phyloP scores from a whole-genome alignment of 2,888 invertebrate genomes.

The Eupithecia tripunctaria region DNA sequence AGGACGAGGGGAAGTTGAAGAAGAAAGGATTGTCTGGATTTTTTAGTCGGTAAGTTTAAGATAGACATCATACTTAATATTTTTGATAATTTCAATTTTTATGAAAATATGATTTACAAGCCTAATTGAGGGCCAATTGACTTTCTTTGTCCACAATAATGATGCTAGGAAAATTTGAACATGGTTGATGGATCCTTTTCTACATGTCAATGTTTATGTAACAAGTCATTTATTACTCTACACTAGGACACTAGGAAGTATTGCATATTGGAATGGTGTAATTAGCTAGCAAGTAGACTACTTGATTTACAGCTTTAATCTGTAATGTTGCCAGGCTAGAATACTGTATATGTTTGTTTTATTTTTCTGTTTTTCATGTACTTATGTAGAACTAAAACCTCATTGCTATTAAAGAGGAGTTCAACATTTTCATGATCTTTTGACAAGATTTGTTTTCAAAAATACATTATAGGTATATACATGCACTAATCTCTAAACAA shows the following conservation, averaged over 20 bases:
- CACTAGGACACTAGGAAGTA: slow-evolving; percentile 36
- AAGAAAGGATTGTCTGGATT: slow-evolving; percentile 86
- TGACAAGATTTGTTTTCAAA: background rate
- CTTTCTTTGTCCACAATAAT: background rate
- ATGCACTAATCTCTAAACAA: background rate
- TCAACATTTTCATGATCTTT: background rate
- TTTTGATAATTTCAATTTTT: background rate
- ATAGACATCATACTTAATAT: too few relatives aligned
- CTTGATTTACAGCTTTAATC: slow-evolving; percentile 16
- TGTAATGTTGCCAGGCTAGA: slow-evolving; percentile 22
- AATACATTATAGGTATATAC: too few relatives aligned
- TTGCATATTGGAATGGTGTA: slow-evolving; percentile 17
- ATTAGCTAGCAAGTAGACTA: slow-evolving; percentile 32
- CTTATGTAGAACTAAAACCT: background rate
- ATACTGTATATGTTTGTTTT: background rate
- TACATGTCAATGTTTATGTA: slow-evolving; percentile 25
- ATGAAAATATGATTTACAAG: background rate
- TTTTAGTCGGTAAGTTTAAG: slow-evolving; percentile 83
- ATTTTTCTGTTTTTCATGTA: background rate
- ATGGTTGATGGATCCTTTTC: background rate
- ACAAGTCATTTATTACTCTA: slow-evolving; percentile 37
- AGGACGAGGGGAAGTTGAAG: slow-evolving; percentile 78
- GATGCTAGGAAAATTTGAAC: background rate
- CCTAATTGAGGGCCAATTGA: background rate
- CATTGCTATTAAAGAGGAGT: background rate